Percentiles rank a stretch among this genome's conserved stretches.
phyloP scores from a whole-genome alignment of 2,797 vertebrate species.

The Margarornis squamiger region DNA sequence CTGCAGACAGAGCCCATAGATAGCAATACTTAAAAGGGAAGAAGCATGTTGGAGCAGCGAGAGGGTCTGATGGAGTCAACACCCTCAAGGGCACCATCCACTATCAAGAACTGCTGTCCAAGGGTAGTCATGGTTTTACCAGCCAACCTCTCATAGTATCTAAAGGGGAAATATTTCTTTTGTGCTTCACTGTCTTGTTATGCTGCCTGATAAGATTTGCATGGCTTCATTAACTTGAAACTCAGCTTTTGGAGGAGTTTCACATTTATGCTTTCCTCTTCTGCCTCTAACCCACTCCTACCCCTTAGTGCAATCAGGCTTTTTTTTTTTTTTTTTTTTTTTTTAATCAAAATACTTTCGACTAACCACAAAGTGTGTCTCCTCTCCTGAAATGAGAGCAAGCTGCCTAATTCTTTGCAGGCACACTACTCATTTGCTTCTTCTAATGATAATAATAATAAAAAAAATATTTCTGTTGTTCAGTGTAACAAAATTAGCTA shows the following conservation, averaged over 20 bases:
- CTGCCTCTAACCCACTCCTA: neutral
- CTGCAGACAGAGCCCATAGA: neutral
- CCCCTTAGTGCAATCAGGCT: neutral
- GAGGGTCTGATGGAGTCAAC: neutral
- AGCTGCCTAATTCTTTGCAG: neutral
- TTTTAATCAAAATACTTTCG: neutral
- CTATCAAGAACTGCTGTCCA: neutral
- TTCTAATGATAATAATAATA: neutral
- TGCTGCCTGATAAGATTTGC: neutral
- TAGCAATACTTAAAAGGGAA: neutral
- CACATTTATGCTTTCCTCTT: neutral
- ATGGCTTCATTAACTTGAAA: neutral
- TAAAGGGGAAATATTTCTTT: neutral
- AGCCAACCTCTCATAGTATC: neutral
- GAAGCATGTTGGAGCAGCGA: neutral
- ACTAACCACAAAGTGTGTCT: neutral
- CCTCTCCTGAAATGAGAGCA: neutral
- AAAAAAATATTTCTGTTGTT: neutral
- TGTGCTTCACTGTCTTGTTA: neutral
- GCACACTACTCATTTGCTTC: rapidly evolving
- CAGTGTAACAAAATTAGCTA: neutral
- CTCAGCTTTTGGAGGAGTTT: neutral
- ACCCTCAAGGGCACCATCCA: neutral
- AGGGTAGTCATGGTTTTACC: neutral
- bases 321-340: neutral